Evolutionary conservation across 2,113 vertebrate genomes (phyloP).

Genomic region (Agapornis roseicollis): DNA sequence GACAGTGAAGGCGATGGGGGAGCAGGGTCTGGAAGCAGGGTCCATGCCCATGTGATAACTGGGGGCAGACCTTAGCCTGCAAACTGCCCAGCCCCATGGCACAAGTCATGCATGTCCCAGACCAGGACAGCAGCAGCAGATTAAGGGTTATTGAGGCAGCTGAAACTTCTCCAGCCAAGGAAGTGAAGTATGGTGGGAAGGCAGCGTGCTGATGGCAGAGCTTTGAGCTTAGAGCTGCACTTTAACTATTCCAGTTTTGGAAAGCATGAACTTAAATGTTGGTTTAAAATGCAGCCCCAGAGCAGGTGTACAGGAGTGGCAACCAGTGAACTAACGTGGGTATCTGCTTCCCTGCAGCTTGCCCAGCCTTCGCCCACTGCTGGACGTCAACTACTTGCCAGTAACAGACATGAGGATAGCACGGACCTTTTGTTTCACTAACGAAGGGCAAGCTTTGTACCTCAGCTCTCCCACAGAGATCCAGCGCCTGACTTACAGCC

Average conservation of each 20-base stretch:
- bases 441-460: constrained; percentile 93
- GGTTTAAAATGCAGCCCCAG: background rate
- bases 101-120: background rate
- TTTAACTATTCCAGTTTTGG: background rate
- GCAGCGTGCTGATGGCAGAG: background rate
- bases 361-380: constrained; percentile 92
- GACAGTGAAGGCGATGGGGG: background rate
- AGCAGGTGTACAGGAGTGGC: background rate
- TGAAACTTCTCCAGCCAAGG: background rate
- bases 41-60: accelerated
- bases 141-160: background rate
- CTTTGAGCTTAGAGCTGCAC: background rate
- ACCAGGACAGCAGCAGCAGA: background rate
- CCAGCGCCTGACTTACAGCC: constrained; percentile 96
- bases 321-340: background rate
- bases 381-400: constrained; percentile 94
- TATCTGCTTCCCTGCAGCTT: constrained; percentile 76
- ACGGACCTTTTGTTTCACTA: constrained; percentile 95
- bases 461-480: constrained; percentile 97
- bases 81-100: background rate
- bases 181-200: background rate
- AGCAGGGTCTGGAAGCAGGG: background rate
- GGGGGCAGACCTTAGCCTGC: background rate
- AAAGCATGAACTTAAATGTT: background rate
- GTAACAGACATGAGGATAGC: constrained; percentile 97